Conservation (phyloP, 1,140 invertebrate species). For the Conus ventricosus region DNA sequence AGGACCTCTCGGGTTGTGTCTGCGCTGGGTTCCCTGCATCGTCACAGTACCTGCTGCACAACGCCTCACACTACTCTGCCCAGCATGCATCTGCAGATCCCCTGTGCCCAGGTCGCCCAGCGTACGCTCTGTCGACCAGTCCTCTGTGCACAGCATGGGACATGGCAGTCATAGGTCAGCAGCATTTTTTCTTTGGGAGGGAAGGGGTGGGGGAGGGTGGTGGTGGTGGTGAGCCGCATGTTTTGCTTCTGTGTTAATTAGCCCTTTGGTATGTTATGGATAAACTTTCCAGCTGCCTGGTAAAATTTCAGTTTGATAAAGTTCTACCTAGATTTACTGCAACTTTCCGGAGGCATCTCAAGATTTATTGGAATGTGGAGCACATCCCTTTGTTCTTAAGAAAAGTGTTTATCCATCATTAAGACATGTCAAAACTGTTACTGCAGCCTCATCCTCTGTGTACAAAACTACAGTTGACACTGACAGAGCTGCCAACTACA, state of each 20-base stretch:
- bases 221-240: not conserved
- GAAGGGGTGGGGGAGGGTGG: not conserved
- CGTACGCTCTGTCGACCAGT: not conserved
- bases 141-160: not conserved
- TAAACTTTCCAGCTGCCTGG: not conserved
- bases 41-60: constrained; percentile 38
- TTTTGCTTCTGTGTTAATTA: not conserved
- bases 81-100: not conserved
- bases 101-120: not conserved
- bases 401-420: too few relatives aligned
- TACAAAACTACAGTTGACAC: too few relatives aligned
- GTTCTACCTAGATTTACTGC: too few relatives aligned
- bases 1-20: constrained; percentile 51
- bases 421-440: too few relatives aligned
- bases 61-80: not conserved
- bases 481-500: too few relatives aligned
- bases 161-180: not conserved
- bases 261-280: not conserved
- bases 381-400: too few relatives aligned
- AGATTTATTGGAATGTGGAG: too few relatives aligned
- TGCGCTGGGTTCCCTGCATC: constrained; percentile 54
- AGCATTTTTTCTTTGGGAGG: not conserved
- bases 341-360: too few relatives aligned
- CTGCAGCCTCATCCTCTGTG: too few relatives aligned
- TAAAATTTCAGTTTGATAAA: not conserved